Evolutionary conservation across 2,888 invertebrate species (phyloP).

Genomic region (Theretra japonica): DNA sequence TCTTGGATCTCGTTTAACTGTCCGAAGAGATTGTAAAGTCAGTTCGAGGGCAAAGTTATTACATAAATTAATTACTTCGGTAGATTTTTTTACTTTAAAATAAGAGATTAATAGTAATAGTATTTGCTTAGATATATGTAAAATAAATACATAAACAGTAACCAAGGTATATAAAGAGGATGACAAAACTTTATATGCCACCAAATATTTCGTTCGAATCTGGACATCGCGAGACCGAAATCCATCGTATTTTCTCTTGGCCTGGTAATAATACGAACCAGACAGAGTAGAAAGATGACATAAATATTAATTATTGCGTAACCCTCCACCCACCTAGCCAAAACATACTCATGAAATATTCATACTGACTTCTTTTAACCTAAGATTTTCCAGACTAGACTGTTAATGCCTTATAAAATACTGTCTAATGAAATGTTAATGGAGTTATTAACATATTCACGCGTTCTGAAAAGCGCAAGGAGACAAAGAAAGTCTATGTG

Average conservation of each 20-base stretch:
- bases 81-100: too few species aligned
- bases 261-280: too few species aligned
- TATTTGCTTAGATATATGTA: too few species aligned
- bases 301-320: too few species aligned
- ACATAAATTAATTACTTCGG: neutral
- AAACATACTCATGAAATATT: neutral
- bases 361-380: neutral
- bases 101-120: too few species aligned
- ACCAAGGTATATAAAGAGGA: neutral
- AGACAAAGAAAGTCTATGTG: neutral
- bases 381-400: neutral
- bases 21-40: conserved; percentile 12
- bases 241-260: too few species aligned
- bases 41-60: neutral
- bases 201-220: too few species aligned
- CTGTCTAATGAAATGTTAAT: neutral
- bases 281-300: too few species aligned
- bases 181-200: too few species aligned
- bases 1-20: neutral
- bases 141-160: neutral
- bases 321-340: too few species aligned
- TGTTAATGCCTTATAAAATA: neutral
- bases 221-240: too few species aligned
- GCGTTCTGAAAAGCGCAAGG: neutral
- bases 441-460: conserved; percentile 10